Conservation (phyloP, 2,113 vertebrate species). For the Dipodomys spectabilis region DNA sequence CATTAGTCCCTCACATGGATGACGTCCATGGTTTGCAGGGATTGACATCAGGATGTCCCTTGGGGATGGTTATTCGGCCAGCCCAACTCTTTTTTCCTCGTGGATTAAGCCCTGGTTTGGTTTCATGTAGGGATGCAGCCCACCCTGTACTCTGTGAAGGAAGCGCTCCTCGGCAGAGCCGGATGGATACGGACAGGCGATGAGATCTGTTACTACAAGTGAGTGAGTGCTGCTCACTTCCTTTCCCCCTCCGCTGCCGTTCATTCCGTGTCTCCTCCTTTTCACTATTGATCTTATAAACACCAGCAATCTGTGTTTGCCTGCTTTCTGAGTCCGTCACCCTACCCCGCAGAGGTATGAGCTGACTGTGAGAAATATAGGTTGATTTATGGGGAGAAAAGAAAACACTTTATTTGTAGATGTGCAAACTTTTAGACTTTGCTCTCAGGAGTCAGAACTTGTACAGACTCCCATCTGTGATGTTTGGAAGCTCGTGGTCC, state of each 20-base stretch:
- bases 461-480: too few species aligned
- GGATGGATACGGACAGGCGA: constrained; percentile 91
- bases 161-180: constrained; percentile 92
- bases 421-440: neutral
- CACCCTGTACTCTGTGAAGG: constrained; percentile 93
- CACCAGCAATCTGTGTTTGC: neutral
- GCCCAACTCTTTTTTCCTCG: rapidly evolving
- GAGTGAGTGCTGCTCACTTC: constrained; percentile 65
- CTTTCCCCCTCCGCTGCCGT: neutral
- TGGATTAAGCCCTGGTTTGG: constrained; percentile 47
- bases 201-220: constrained; percentile 97
- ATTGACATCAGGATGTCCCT: neutral
- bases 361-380: neutral
- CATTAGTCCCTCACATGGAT: too few species aligned
- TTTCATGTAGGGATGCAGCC: constrained; percentile 93
- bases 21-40: neutral
- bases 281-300: neutral
- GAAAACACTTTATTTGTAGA: neutral
- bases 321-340: neutral
- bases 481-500: too few species aligned
- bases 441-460: neutral
- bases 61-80: neutral
- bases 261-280: neutral
- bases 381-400: neutral
- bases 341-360: neutral